Evolutionary conservation across 2,888 invertebrate genomes (phyloP), one percentile per base, ranked within the genome.

Genomic region (Cyaniris semiargus): DNA sequence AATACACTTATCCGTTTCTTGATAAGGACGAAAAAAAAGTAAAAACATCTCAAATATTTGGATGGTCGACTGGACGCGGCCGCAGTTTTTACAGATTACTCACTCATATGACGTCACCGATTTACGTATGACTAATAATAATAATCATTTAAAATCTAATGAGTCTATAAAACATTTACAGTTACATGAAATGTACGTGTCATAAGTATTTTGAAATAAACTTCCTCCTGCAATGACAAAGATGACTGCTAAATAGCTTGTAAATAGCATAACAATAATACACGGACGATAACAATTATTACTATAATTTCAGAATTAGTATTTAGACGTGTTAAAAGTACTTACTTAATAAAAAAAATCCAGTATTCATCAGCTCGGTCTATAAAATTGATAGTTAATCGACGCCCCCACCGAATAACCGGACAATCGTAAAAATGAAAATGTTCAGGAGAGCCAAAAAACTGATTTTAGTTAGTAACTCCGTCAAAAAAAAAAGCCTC

Each of bases 61-160:
- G 48, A 74, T 27, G 74, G 53, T 27, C 86, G 86, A 84, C 83
- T 85, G 85, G 83, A 84, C 81, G 82, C 82, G 83, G 48, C 53
- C 83, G 86, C 87, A 84, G 85, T 84, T 83, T 86, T 85, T 83
- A 78, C 82, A 82, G 86, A 85, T 93, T 92, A 92, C 90, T 92
- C 93, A 93, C 44, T 44, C 66, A 81, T 7, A 80, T 93, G 92
- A 92, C 92, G 92, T 93, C 93, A 93, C 81, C 86, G 85, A 89
- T 90, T 88, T 87, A 86, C 84, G 86, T 83, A 86, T 92, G 93
- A 93, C 87, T 91, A 90, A 92, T 91, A 90, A 92, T 91, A 90
- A 91, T 84, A 85, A 84, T 85, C 84, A 83, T 80, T 85, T 85
- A 89, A 88, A 90, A 89, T 86, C 85, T 82, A 84, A 85, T 79